Evolutionary conservation across 2,888 invertebrate genomes (phyloP).

Genomic region (Mimas tiliae): DNA sequence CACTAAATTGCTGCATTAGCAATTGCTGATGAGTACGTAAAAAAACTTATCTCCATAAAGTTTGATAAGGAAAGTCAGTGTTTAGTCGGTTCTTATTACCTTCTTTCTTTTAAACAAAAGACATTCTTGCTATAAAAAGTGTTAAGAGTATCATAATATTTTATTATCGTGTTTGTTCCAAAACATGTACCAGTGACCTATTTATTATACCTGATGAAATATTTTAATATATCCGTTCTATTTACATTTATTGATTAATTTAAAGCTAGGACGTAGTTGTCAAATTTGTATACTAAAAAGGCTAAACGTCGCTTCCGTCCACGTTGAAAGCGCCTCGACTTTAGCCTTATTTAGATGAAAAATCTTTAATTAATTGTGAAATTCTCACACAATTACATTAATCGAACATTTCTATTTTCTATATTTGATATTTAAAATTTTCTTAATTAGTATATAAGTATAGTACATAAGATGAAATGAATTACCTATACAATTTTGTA

Average conservation of each 20-base stretch:
- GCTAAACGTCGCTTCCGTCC: constrained; percentile 25
- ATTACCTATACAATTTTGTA: constrained; percentile 19
- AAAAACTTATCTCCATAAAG: too few relatives aligned
- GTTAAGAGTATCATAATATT: too few relatives aligned
- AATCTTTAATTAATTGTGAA: constrained; percentile 15
- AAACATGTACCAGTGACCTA: neutral
- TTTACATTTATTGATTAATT: constrained; percentile 21
- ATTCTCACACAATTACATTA: constrained; percentile 14
- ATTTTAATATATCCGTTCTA: constrained; percentile 4
- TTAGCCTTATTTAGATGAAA: constrained; percentile 18
- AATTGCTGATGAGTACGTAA: too few relatives aligned
- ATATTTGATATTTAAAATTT: constrained; percentile 12
- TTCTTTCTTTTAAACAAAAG: too few relatives aligned
- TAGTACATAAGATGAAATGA: neutral
- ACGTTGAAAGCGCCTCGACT: constrained; percentile 21
- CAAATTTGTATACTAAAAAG: constrained; percentile 9
- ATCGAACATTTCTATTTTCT: constrained; percentile 20
- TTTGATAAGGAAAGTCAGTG: too few relatives aligned
- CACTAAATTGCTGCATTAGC: too few relatives aligned
- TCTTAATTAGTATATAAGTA: constrained; percentile 14
- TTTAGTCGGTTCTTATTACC: too few relatives aligned
- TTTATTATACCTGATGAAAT: neutral
- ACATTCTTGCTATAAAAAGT: too few relatives aligned
- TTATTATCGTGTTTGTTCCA: neutral
- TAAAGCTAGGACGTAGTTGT: constrained; percentile 8